These are phyloP conservation scores for Hemiscyllium ocellatum DNA, from an alignment of 2,113 vertebrate species.

Conservation along the genomic window DNA sequence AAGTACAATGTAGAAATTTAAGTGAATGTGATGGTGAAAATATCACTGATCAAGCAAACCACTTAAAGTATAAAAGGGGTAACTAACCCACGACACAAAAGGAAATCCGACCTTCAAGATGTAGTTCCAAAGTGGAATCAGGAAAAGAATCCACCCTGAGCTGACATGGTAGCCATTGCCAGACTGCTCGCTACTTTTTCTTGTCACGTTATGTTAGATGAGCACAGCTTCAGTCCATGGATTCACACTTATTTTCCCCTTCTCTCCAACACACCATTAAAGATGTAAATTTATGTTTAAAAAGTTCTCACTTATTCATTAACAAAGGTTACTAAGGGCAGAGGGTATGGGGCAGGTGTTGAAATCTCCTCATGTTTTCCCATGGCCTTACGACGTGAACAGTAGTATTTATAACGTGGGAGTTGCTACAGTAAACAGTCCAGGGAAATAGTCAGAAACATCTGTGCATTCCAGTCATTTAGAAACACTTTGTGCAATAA, in stretches of 20 bases:
- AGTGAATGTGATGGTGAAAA: not conserved
- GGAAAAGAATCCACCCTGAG: not conserved
- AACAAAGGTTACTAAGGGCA: not conserved
- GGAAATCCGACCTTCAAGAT: not conserved
- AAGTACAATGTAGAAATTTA: not conserved
- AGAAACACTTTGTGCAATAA: not conserved
- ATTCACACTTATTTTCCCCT: not conserved
- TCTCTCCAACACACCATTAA: not conserved
- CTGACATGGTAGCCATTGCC: not conserved
- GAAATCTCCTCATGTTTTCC: slow-evolving; percentile 16
- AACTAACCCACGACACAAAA: not conserved
- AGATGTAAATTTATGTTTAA: no score
- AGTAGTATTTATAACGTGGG: slow-evolving; percentile 21
- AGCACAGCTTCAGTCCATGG: not conserved
- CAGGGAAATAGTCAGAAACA: slow-evolving; percentile 7
- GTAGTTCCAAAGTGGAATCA: not conserved
- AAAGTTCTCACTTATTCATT: not conserved
- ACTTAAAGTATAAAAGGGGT: not conserved
- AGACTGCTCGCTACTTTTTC: not conserved
- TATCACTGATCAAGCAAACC: not conserved
- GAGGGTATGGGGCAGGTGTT: not conserved
- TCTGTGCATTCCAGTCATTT: slow-evolving; percentile 34
- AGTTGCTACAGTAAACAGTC: slow-evolving; percentile 26
- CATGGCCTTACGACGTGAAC: not conserved
- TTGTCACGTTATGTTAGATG: not conserved